Conservation (phyloP, 2,113 vertebrate species). For the Sterna hirundo region DNA sequence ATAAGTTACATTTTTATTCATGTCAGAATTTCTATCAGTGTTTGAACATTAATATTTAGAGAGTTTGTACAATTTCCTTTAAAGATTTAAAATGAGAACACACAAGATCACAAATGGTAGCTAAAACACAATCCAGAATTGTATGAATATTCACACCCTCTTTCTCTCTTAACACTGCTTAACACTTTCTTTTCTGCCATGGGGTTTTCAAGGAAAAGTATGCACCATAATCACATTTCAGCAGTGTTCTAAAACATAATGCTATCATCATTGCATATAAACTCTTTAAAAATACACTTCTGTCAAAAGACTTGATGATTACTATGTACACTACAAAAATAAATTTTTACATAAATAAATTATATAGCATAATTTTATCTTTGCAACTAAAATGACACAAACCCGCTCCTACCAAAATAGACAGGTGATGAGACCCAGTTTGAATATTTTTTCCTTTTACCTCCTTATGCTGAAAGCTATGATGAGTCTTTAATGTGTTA, state of each 20-base stretch:
- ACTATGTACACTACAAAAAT: conserved; percentile 99
- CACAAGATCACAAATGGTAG: conserved; percentile 84
- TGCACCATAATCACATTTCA: conserved; percentile 85
- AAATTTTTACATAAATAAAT: conserved; percentile 99
- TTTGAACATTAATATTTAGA: conserved; percentile 98
- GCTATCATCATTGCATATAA: conserved; percentile 92
- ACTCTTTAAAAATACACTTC: conserved; percentile 99
- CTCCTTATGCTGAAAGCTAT: conserved; percentile 88
- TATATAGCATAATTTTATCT: conserved; percentile 99
- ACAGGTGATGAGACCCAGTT: conserved; percentile 85
- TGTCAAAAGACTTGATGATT: conserved; percentile 96
- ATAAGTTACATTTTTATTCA: conserved; percentile 98
- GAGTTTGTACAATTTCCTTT: conserved; percentile 92
- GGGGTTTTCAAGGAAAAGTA: conserved; percentile 85
- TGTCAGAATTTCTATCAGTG: conserved; percentile 99
- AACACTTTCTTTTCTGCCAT: conserved; percentile 78
- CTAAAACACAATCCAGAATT: conserved; percentile 67
- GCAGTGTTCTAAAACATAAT: conserved; percentile 83
- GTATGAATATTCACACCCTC: conserved; percentile 68
- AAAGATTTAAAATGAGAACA: conserved; percentile 77
- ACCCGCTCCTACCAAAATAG: conserved; percentile 80
- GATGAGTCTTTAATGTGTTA: conserved; percentile 92
- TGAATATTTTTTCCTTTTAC: conserved; percentile 88
- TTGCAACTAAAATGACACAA: conserved; percentile 96
- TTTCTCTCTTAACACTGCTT: conserved; percentile 87